phyloP scores from a whole-genome alignment of 1,140 invertebrate genomes.

The Drosophila orosa region DNA sequence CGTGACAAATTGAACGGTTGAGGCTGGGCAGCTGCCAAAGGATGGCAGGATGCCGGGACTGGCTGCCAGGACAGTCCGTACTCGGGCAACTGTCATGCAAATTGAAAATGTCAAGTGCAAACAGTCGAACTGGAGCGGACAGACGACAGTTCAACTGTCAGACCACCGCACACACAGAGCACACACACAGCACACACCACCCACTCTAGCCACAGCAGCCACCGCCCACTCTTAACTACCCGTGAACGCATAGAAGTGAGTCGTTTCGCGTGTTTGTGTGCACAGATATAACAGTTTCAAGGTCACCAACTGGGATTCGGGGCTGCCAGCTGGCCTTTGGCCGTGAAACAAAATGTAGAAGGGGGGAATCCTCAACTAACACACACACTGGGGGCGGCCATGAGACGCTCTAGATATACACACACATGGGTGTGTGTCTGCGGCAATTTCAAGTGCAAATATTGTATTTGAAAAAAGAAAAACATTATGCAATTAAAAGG shows the following conservation, averaged over 20 bases:
- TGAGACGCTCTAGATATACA: neutral
- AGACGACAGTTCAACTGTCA: conserved; percentile 43
- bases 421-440: neutral
- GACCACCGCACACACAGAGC: conserved; percentile 38
- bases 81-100: conserved; percentile 70
- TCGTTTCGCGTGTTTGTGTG: conserved; percentile 30
- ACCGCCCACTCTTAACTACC: conserved; percentile 6
- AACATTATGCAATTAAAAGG: conserved; percentile 74
- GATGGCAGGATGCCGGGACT: neutral
- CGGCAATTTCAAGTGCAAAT: conserved; percentile 38
- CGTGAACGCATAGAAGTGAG: conserved; percentile 28
- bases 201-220: neutral
- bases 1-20: conserved; percentile 56
- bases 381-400: conserved; percentile 15
- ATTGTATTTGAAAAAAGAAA: conserved; percentile 41
- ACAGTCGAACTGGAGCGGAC: conserved; percentile 58
- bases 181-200: conserved; percentile 4
- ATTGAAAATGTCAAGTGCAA: conserved; percentile 82
- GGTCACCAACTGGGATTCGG: conserved; percentile 36
- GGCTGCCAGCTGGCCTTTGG: conserved; percentile 21
- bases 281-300: conserved; percentile 48
- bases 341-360: neutral
- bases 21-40: conserved; percentile 43
- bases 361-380: neutral
- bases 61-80: conserved; percentile 16